phyloP scores from a whole-genome alignment of 2,113 vertebrate species.

The Chaetura pelagica region DNA sequence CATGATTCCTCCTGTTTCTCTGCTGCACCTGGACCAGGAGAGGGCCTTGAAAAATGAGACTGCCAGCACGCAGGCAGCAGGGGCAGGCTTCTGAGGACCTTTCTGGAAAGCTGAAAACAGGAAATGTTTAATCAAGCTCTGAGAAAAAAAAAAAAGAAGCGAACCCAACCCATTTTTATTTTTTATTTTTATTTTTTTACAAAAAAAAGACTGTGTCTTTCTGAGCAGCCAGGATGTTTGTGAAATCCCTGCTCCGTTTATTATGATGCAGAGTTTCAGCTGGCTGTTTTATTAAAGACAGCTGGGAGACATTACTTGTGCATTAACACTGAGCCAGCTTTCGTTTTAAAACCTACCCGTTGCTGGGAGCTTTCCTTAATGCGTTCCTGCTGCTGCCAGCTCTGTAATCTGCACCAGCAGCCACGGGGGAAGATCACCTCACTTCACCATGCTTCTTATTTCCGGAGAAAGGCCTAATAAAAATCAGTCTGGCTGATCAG shows the following conservation, averaged over 20 bases:
- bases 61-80: neutral
- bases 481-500: neutral
- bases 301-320: constrained; percentile 76
- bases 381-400: constrained; percentile 69
- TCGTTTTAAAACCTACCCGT: constrained; percentile 66
- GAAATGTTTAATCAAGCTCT: constrained; percentile 76
- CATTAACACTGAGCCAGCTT: constrained; percentile 77
- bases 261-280: constrained; percentile 73
- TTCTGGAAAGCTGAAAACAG: constrained; percentile 71
- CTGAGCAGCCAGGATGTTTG: constrained; percentile 75
- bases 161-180: neutral
- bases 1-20: neutral
- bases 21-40: neutral
- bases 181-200: neutral
- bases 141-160: neutral
- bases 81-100: constrained; percentile 25
- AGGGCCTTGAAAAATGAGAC: constrained; percentile 25
- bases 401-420: constrained; percentile 60
- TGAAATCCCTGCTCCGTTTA: constrained; percentile 73
- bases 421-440: constrained; percentile 36
- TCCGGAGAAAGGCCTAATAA: constrained; percentile 20
- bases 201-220: neutral
- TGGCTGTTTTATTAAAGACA: constrained; percentile 73
- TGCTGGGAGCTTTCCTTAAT: constrained; percentile 64
- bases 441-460: neutral